Evolutionary conservation across 2,888 invertebrate genomes (phyloP).

Genomic region (Colletes collaris): DNA sequence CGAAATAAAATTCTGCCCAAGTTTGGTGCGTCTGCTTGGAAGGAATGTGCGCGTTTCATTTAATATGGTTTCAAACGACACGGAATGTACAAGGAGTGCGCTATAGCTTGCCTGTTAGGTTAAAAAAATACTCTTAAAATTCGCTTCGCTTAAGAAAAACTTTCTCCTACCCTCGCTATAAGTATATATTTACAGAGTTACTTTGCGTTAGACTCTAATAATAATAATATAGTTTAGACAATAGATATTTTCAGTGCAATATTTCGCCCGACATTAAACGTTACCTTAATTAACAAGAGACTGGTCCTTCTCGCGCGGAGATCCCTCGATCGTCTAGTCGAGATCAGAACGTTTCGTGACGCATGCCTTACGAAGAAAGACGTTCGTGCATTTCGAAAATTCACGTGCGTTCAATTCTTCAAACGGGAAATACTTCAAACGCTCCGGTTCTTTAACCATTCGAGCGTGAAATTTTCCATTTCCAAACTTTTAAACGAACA

Average conservation of each 20-base stretch:
- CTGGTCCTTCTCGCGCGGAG: constrained; percentile 50
- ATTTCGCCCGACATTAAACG: constrained; percentile 38
- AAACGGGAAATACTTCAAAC: constrained; percentile 16
- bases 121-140: constrained; percentile 62
- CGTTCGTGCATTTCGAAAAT: constrained; percentile 26
- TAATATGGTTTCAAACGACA: neutral
- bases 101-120: neutral
- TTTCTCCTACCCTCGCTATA: constrained; percentile 41
- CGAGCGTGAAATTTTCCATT: neutral
- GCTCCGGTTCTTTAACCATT: constrained; percentile 16
- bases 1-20: too few relatives aligned
- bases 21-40: too few relatives aligned
- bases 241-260: constrained; percentile 60
- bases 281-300: constrained; percentile 47
- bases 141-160: constrained; percentile 51
- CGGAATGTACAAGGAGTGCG: constrained; percentile 20
- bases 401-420: constrained; percentile 14
- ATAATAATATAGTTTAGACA: constrained; percentile 24
- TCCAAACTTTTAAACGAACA: neutral
- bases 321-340: constrained; percentile 28
- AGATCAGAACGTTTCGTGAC: constrained; percentile 19
- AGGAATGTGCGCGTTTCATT: too few relatives aligned
- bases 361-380: constrained; percentile 26
- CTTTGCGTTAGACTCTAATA: constrained; percentile 33
- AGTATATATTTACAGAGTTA: constrained; percentile 44